These are phyloP conservation scores for Nomada fabriciana DNA, from an alignment of 2,888 invertebrate species.

Conservation along the genomic window DNA sequence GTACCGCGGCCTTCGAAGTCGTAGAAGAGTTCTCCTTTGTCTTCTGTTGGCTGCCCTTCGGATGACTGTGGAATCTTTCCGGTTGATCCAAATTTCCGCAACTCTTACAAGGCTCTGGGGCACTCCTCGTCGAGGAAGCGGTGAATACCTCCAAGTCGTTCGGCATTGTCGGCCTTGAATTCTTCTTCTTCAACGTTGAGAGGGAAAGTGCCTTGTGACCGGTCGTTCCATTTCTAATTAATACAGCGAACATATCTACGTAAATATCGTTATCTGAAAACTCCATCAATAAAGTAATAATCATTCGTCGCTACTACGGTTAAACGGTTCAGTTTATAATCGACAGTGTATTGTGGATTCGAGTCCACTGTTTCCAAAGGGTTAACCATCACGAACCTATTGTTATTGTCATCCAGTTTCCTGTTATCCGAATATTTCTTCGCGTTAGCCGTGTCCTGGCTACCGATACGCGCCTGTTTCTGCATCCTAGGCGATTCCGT, in stretches of 20 bases:
- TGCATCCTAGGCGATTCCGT: slow-evolving; percentile 65
- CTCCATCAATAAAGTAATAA: neutral
- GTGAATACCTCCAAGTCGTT: slow-evolving; percentile 77
- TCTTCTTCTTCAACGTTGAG: slow-evolving; percentile 70
- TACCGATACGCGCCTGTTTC: slow-evolving; percentile 56
- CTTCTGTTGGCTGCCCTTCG: slow-evolving; percentile 75
- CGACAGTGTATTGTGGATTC: too few relatives aligned
- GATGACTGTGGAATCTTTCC: slow-evolving; percentile 88
- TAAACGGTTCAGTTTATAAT: neutral
- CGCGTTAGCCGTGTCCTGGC: slow-evolving; percentile 32
- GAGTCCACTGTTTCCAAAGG: neutral
- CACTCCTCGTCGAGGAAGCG: slow-evolving; percentile 59
- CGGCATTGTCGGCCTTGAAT: slow-evolving; percentile 61
- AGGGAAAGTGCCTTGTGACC: slow-evolving; percentile 66
- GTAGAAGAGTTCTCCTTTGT: slow-evolving; percentile 50
- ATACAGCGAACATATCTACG: neutral
- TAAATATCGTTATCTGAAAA: neutral
- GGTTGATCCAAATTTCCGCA: slow-evolving; percentile 89
- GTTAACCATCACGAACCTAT: slow-evolving; percentile 62
- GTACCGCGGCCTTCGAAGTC: slow-evolving; percentile 73
- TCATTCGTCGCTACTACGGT: too few relatives aligned
- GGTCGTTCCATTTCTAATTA: slow-evolving; percentile 40
- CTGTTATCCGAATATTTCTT: slow-evolving; percentile 55
- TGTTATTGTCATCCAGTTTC: slow-evolving; percentile 79
- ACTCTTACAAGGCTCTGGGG: slow-evolving; percentile 87